Evolutionary conservation across 1,140 invertebrate genomes (phyloP).

Genomic region (Drosophila pseudoobscura): DNA sequence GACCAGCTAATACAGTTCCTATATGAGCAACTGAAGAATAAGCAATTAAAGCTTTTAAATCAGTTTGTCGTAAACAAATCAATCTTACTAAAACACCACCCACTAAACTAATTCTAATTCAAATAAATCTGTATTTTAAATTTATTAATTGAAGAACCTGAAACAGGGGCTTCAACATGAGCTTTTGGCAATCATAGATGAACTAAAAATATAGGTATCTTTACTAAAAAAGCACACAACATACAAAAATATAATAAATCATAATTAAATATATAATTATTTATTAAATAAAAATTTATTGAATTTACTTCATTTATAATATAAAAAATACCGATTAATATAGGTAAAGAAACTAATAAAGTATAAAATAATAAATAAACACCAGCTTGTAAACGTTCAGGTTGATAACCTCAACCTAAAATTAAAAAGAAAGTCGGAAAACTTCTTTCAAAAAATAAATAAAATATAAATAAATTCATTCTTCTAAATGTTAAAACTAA

Average conservation of each 20-base stretch:
- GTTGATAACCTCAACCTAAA: constrained; percentile 87
- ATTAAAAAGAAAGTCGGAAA: constrained; percentile 87
- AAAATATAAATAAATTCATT: constrained; percentile 87
- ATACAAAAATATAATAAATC: constrained; percentile 85
- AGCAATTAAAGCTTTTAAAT: too few species aligned
- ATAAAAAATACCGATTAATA: constrained; percentile 85
- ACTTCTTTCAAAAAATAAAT: constrained; percentile 87
- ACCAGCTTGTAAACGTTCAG: too few species aligned
- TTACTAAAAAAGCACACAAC: constrained; percentile 87
- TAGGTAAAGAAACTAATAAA: constrained; percentile 86
- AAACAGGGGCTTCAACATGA: too few species aligned
- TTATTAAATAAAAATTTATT: constrained; percentile 84
- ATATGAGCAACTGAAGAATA: too few species aligned
- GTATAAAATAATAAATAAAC: constrained; percentile 87
- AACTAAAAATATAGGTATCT: constrained; percentile 86
- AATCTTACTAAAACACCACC: too few species aligned
- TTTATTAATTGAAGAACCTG: too few species aligned
- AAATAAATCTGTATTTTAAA: too few species aligned
- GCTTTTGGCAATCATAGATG: too few species aligned
- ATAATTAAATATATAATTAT: constrained; percentile 83
- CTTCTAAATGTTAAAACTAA: constrained; percentile 85
- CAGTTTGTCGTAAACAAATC: too few species aligned
- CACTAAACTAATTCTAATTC: too few species aligned
- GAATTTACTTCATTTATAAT: constrained; percentile 81
- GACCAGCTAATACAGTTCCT: too few species aligned